Evolutionary conservation across 1,140 invertebrate genomes (phyloP).

Genomic region (Lasaia peninsularis): DNA sequence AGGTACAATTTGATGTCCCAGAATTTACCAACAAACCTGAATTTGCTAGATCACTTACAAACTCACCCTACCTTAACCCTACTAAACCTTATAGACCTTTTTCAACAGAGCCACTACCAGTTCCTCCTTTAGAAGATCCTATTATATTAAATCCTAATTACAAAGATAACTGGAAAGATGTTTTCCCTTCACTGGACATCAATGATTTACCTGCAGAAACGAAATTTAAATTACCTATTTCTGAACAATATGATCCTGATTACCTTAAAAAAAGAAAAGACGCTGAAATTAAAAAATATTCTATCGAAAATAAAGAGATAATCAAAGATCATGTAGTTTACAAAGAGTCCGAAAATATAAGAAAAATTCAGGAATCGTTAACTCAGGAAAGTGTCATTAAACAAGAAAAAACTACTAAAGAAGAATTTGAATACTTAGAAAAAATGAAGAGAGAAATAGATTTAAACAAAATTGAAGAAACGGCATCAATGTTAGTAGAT

Average conservation of each 20-base stretch:
- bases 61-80: slow-evolving; percentile 35
- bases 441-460: slow-evolving; percentile 19
- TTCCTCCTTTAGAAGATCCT: slow-evolving; percentile 52
- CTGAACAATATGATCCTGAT: slow-evolving; percentile 55
- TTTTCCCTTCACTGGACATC: slow-evolving; percentile 29
- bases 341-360: slow-evolving; percentile 1
- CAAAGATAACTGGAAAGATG: slow-evolving; percentile 47
- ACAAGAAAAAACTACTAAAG: slow-evolving; percentile 29
- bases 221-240: slow-evolving; percentile 56
- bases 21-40: slow-evolving; percentile 32
- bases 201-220: slow-evolving; percentile 32
- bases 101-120: slow-evolving; percentile 45
- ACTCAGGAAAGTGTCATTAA: slow-evolving; percentile 19
- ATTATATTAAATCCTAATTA: slow-evolving; percentile 55
- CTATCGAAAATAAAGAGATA: not conserved
- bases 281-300: slow-evolving; percentile 19
- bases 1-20: slow-evolving; percentile 48
- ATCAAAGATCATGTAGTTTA: not conserved
- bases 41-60: slow-evolving; percentile 35
- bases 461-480: slow-evolving; percentile 13
- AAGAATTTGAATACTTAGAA: slow-evolving; percentile 36
- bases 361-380: slow-evolving; percentile 7
- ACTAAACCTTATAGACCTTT: slow-evolving; percentile 55
- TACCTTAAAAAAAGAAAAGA: slow-evolving; percentile 29
- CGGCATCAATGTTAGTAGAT: not conserved